Base-by-base conservation (phyloP, 1,140 invertebrate species). In the Caerostris darwini region DNA sequence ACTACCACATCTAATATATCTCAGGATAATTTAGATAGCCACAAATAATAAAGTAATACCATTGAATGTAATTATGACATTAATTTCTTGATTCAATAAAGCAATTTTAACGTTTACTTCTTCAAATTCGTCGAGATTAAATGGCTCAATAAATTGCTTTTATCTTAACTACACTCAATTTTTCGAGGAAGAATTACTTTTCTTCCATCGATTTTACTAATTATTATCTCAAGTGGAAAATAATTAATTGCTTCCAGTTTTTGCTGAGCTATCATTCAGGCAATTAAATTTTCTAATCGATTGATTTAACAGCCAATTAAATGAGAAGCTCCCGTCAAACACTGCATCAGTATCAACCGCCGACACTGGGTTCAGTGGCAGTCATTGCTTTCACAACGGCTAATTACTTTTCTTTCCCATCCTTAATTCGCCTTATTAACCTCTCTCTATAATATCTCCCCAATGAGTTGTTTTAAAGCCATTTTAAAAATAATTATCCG, bases 181-280 rank as follows among this genome's bases (percentile, higher is more conserved):
- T 91, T 61, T 59, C 5, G 14, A 7, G 34, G 58, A 50, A 58
- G 19, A 90, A 81, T 81, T 50, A 81, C 64, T 90, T 90, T 85
- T 83, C 77, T 85, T 92, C 53, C 77, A 92, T 92, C 82, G 90
- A 92, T 92, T 92, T 57, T 64, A 14, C 90, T 92, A 92, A 92
- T 92, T 92, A 92, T 92, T 92, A 92, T 92, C 61, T 92, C 90
- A 92, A 92, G 90, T 85, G 82, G 90, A 92, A 92, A 92, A 92
- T 92, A 85, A 92, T 92, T 92, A 92, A 92, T 92, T 92, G 59
- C 90, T 56, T 92, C 34, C 50, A n/a, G 77, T 85, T 92, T 85
- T 83, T 92, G 82, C 67, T 7, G 34, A n/a, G 56, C 90, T 64
- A 69, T 92, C 81, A 92, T 92, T 92, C 90, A 58, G 59, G 58